Percentiles rank a stretch among this genome's conserved stretches.
phyloP scores from a whole-genome alignment of 2,797 vertebrate genomes.

The Chrysocyon brachyurus region DNA sequence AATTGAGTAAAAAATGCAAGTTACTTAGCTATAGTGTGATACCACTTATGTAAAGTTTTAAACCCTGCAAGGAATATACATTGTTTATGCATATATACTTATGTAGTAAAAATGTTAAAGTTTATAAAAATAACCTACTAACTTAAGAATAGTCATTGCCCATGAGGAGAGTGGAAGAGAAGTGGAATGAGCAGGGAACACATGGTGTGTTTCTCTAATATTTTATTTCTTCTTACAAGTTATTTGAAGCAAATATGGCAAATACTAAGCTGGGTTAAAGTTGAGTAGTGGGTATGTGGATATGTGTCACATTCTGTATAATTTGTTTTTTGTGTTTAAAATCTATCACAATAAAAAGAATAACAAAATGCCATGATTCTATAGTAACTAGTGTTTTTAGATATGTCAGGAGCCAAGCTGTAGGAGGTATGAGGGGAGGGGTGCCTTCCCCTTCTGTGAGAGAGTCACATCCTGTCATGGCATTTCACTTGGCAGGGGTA shows the following conservation, averaged over 20 bases:
- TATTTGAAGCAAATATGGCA: constrained; percentile 28
- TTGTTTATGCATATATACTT: neutral
- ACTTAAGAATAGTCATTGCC: neutral
- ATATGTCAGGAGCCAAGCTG: neutral
- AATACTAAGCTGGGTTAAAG: constrained; percentile 27
- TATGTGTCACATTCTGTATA: neutral
- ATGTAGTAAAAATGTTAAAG: neutral
- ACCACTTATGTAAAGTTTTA: neutral
- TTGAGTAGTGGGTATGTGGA: neutral
- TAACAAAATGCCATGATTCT: neutral
- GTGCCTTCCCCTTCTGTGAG: neutral
- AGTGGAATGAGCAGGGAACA: neutral
- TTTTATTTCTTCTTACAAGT: neutral
- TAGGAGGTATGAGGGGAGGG: neutral
- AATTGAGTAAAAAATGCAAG: constrained; percentile 9
- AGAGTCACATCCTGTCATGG: neutral
- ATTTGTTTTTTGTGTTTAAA: constrained; percentile 38
- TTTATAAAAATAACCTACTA: neutral
- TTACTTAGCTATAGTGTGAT: neutral
- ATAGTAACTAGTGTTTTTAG: neutral
- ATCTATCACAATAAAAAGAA: neutral
- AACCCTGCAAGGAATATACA: neutral
- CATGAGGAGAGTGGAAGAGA: neutral
- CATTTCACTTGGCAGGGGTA: neutral
- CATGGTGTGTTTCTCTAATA: neutral